Conservation (phyloP, 1,140 invertebrate species). For the Pseudoatta argentina region DNA sequence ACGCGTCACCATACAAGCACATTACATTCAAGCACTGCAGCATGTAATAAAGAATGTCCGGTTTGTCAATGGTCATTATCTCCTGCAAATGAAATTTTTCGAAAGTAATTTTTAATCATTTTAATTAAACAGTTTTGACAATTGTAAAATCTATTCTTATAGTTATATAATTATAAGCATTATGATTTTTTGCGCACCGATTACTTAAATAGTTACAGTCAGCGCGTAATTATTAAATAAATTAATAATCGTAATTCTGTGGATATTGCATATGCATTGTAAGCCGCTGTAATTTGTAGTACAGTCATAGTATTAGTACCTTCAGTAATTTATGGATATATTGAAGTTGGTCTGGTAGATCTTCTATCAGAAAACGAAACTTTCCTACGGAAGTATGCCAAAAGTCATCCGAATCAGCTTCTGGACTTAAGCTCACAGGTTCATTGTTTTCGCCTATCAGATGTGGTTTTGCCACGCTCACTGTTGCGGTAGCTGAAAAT, state of each 20-base stretch:
- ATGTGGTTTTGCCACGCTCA: conserved; percentile 89
- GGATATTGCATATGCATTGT: not conserved
- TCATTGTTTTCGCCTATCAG: conserved; percentile 91
- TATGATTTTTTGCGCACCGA: not conserved
- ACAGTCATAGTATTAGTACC: conserved; percentile 85
- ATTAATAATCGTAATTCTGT: conserved; percentile 2
- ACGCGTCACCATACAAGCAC: conserved; percentile 96
- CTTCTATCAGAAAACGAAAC: conserved; percentile 96
- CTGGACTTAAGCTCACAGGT: conserved; percentile 88
- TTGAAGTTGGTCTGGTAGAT: conserved; percentile 96
- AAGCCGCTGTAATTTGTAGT: not conserved
- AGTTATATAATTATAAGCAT: not conserved
- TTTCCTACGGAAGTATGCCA: conserved; percentile 97
- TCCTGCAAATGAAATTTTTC: conserved; percentile 87
- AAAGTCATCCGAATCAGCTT: conserved; percentile 92
- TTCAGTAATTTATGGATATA: conserved; percentile 96
- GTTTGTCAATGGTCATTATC: conserved; percentile 93
- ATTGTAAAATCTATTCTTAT: not conserved
- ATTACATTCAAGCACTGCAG: conserved; percentile 96
- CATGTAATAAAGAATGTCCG: conserved; percentile 97
- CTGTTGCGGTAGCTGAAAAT: conserved; percentile 87
- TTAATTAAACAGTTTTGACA: not conserved
- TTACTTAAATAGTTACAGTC: not conserved
- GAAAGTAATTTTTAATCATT: not conserved
- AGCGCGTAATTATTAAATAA: not conserved